Evolutionary conservation across 2,888 invertebrate genomes (phyloP), one percentile per base, ranked within the genome.

Genomic region (Hirtodrosophila trivittata): DNA sequence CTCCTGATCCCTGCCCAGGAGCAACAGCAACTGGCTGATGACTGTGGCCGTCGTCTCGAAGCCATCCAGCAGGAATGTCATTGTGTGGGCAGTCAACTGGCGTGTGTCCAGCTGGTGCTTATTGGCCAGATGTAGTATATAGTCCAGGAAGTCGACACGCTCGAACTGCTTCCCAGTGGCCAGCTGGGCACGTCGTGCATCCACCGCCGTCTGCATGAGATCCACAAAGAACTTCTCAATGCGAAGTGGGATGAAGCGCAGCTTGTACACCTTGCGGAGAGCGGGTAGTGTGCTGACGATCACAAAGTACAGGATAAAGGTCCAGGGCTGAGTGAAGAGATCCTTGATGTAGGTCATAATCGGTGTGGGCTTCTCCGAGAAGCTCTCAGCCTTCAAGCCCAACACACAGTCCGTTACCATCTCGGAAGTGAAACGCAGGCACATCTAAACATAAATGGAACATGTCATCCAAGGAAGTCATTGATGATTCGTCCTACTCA

Each of bases 201-300:
- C 65, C 5, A 89, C 51, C 0, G 89, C 87, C 12, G 57, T 74
- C 8, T 70, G 55, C 87, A 89, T 82, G 0, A 90, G 56, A 1
- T 71, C 56, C 0, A 67, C 38, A 18, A 90, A 90, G 45, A 87
- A 90, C 0, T 30, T 6, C 18, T 88, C 97, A 83, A 97, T 97
- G 0, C 92, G 93, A 0, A 89, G 92, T 0, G 80, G 67, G 0
- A 90, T 42, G 32, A 89, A 77, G 3, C 77, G 76, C 0, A 75
- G 14, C n/a, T 83, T 88, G n/a, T 69, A 66, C 1, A 89, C 8
- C 0, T 59, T 43, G 0, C 45, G 52, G 0, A 91, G 10, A 0
- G 43, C 10, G 10, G 90, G 91, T 28, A 88, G 75, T 1, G 86
- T 63, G 12, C 76, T 78, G 9, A 78, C 28, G 1, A 88, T 0